Evolutionary conservation across 2,797 vertebrate species (phyloP).

Genomic region (Syngnathus acus): DNA sequence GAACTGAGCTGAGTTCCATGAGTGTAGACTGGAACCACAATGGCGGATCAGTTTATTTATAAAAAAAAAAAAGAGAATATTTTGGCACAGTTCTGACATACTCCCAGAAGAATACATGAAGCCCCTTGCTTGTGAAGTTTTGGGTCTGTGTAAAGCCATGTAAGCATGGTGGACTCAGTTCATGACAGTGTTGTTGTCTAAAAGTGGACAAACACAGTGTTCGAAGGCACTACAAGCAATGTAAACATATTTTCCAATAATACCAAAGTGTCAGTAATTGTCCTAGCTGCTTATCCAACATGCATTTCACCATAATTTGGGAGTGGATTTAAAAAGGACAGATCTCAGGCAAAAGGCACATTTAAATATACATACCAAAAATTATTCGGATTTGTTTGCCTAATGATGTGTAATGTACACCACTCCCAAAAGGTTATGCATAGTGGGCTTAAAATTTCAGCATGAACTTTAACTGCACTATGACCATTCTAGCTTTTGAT

Average conservation of each 20-base stretch:
- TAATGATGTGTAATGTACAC: background rate
- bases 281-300: constrained; percentile 31
- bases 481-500: background rate
- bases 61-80: background rate
- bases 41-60: background rate
- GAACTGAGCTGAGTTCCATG: no score
- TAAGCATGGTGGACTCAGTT: background rate
- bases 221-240: constrained; percentile 26
- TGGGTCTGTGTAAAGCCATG: background rate
- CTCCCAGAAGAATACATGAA: background rate
- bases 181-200: no score
- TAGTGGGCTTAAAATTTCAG: background rate
- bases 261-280: constrained; percentile 18
- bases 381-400: background rate
- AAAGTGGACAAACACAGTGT: constrained; percentile 10
- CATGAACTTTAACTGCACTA: background rate
- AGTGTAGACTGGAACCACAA: background rate
- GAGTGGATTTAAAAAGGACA: background rate
- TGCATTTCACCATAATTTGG: background rate
- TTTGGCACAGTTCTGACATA: background rate
- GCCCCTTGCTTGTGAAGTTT: background rate
- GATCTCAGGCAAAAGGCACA: background rate
- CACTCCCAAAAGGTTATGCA: background rate
- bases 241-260: constrained; percentile 29
- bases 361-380: constrained; percentile 7